phyloP scores from a whole-genome alignment of 1,140 invertebrate species.

The Hesperophylax magnus region DNA sequence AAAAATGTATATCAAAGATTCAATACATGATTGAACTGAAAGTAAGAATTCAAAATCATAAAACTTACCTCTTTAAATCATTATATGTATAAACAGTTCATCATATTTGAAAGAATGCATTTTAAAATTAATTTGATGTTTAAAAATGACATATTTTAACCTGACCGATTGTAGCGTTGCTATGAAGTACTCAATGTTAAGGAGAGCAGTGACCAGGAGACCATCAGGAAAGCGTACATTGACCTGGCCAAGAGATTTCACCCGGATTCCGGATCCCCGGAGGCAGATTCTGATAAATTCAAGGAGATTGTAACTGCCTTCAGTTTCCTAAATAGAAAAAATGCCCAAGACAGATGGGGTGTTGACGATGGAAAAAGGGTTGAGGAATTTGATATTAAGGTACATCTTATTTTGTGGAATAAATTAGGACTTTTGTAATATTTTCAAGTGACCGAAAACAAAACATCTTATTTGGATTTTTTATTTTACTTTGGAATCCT shows the following conservation, averaged over 20 bases:
- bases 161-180: constrained; percentile 71
- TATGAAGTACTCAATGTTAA: constrained; percentile 77
- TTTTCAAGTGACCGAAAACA: too few species aligned
- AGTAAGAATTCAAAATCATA: constrained; percentile 21
- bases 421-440: too few species aligned
- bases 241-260: constrained; percentile 85
- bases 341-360: constrained; percentile 67
- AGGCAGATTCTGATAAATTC: constrained; percentile 81
- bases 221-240: constrained; percentile 80
- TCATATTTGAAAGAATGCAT: not conserved
- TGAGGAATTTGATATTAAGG: constrained; percentile 70
- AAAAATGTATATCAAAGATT: constrained; percentile 1
- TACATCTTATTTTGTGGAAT: constrained; percentile 42
- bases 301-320: constrained; percentile 76
- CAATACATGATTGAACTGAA: constrained; percentile 24
- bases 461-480: too few species aligned
- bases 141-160: not conserved
- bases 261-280: constrained; percentile 81
- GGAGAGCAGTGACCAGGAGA: constrained; percentile 79
- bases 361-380: constrained; percentile 63
- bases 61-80: not conserved
- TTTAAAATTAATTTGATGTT: not conserved
- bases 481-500: too few species aligned
- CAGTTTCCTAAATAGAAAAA: constrained; percentile 71
- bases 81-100: too few species aligned